These are phyloP conservation scores for Hapalemur alaotrensis DNA, from an alignment of 2,797 vertebrate species.

Conservation along the genomic window DNA sequence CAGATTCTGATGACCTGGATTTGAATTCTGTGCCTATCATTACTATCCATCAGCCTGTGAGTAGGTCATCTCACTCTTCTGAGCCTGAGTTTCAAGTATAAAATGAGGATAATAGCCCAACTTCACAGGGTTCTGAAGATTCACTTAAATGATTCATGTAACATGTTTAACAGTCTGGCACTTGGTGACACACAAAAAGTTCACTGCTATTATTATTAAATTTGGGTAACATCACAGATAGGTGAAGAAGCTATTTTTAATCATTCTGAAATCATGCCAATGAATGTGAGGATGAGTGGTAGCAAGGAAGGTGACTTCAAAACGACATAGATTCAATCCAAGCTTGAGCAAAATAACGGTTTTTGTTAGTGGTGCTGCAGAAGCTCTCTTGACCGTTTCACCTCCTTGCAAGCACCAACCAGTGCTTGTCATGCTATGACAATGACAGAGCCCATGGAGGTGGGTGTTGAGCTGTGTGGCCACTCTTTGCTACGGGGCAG, in stretches of 20 bases:
- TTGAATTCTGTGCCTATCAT: neutral
- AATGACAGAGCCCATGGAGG: neutral
- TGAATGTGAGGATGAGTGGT: neutral
- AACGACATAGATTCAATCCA: neutral
- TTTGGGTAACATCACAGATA: neutral
- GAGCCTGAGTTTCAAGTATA: neutral
- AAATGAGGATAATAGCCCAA: neutral
- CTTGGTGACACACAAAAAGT: neutral
- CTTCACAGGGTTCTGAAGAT: neutral
- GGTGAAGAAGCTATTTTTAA: neutral
- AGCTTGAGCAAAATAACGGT: neutral
- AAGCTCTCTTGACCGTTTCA: neutral
- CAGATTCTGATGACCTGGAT: neutral
- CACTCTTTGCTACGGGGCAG: neutral
- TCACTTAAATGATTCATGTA: neutral
- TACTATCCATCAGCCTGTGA: neutral
- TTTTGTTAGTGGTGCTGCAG: neutral
- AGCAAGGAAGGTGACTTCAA: neutral
- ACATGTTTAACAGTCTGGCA: neutral
- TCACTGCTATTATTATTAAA: conserved; percentile 20
- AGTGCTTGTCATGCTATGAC: neutral
- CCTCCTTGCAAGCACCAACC: neutral
- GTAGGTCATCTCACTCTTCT: neutral
- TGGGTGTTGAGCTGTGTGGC: neutral
- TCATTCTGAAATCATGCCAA: neutral